Evolutionary conservation across 2,888 invertebrate species (phyloP).

Genomic region (Amorpha juglandis): DNA sequence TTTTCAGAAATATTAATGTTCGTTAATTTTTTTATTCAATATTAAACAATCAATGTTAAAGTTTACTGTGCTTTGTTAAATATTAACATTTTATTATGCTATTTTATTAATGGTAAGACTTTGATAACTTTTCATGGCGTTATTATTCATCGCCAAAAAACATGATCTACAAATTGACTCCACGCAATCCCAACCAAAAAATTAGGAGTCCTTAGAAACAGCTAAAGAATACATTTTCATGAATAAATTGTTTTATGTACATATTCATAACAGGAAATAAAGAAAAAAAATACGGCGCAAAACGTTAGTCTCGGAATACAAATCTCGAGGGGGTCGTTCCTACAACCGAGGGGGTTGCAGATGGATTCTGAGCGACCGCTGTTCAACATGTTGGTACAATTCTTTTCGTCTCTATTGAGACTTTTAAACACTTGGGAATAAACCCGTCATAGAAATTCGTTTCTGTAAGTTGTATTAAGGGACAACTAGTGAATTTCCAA

Average conservation of each 20-base stretch:
- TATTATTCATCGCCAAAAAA: too few species aligned
- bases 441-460: neutral
- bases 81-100: too few species aligned
- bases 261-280: neutral
- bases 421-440: neutral
- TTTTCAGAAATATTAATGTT: too few species aligned
- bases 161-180: too few species aligned
- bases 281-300: neutral
- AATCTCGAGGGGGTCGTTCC: neutral
- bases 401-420: neutral
- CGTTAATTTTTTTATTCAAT: too few species aligned
- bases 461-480: neutral
- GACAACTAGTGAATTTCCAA: too few species aligned
- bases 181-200: too few species aligned
- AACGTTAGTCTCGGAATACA: neutral
- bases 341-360: neutral
- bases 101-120: too few species aligned
- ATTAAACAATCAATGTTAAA: too few species aligned
- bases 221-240: neutral
- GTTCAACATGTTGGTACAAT: neutral
- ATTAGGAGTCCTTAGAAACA: neutral
- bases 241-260: constrained; percentile 5
- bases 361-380: neutral
- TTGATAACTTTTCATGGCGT: too few species aligned
- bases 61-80: too few species aligned